Evolutionary conservation across 1,140 invertebrate genomes (phyloP).

Genomic region (Dendroctonus valens): DNA sequence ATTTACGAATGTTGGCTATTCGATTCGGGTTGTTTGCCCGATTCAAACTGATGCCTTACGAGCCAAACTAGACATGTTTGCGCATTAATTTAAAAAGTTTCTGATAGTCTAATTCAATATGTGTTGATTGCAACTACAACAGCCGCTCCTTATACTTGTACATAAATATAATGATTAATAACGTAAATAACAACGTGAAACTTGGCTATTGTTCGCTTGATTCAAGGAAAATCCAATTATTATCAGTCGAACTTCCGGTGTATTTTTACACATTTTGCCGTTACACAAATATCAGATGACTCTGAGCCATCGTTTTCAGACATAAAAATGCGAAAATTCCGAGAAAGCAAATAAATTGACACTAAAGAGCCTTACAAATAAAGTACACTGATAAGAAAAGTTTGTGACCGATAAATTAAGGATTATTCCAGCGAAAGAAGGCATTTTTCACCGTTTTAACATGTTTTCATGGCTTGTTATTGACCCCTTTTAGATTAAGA

Average conservation of each 20-base stretch:
- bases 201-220: no score
- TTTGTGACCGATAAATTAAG: conserved; percentile 39
- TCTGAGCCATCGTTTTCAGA: conserved; percentile 19
- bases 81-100: no score
- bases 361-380: conserved; percentile 16
- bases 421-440: conserved; percentile 30
- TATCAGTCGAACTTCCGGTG: conserved; percentile 19
- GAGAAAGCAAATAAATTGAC: conserved; percentile 18
- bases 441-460: conserved; percentile 34
- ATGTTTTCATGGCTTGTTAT: conserved; percentile 40
- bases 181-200: no score
- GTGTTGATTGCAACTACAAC: no score
- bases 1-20: conserved; percentile 1
- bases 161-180: no score
- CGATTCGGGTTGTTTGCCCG: no score
- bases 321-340: conserved; percentile 23
- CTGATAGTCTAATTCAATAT: no score
- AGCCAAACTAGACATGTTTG: no score
- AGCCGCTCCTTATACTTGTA: no score
- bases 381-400: conserved; percentile 33
- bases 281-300: conserved; percentile 13
- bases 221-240: not conserved
- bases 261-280: conserved; percentile 23
- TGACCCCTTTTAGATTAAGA: conserved; percentile 42
- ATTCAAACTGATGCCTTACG: no score